Percentiles rank a stretch among this genome's conserved stretches.
Conservation (phyloP, 1,140 invertebrate species). For the Pogonomyrmex barbatus region DNA sequence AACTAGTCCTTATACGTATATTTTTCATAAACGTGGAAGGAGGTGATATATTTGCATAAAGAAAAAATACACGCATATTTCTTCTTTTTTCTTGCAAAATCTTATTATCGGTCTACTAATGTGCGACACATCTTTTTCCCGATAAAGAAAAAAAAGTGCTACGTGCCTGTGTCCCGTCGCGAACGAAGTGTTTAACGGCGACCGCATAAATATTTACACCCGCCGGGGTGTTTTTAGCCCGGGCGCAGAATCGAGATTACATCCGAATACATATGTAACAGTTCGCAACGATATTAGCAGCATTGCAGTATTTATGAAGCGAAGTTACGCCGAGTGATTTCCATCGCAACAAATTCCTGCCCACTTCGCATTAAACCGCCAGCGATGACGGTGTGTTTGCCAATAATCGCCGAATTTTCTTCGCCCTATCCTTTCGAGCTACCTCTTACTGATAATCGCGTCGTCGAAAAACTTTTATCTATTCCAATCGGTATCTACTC, state of each 20-base stretch:
- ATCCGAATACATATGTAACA: constrained; percentile 65
- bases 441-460: not conserved
- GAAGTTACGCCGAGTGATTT: constrained; percentile 64
- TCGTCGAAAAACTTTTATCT: not conserved
- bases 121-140: constrained; percentile 54
- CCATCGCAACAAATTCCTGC: constrained; percentile 58
- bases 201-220: constrained; percentile 60
- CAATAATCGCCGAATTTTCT: constrained; percentile 19
- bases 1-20: not conserved
- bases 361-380: constrained; percentile 47
- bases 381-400: constrained; percentile 45
- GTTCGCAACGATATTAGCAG: constrained; percentile 64
- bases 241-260: constrained; percentile 60
- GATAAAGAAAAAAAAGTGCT: constrained; percentile 35
- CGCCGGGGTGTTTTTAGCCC: constrained; percentile 53
- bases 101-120: not conserved
- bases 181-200: constrained; percentile 58
- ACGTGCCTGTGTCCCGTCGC: constrained; percentile 30
- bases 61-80: not conserved
- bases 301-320: constrained; percentile 64
- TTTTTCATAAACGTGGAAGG: not conserved
- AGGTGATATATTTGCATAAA: not conserved
- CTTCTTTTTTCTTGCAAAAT: not conserved
- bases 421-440: not conserved
- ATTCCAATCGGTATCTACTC: not conserved